phyloP scores from a whole-genome alignment of 64 coral and sea anemone genomes.

The Stichodactyla mertensii region DNA sequence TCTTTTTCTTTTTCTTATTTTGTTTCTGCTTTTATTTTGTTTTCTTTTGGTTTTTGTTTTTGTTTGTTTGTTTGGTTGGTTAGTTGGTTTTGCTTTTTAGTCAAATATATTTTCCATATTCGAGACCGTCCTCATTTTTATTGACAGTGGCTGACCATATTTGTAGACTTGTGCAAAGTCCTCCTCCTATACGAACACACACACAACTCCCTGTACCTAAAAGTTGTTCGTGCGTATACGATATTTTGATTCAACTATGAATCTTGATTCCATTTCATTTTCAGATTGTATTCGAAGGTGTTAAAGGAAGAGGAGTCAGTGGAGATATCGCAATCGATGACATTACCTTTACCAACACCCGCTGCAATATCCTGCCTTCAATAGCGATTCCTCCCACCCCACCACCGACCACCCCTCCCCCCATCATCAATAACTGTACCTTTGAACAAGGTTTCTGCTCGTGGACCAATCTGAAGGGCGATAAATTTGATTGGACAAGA shows the following conservation, averaged over 20 bases:
- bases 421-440: conserved; percentile 85
- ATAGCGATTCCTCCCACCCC: conserved; percentile 72
- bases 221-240: no score
- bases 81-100: no score
- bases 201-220: no score
- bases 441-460: conserved; percentile 80
- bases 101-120: no score
- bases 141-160: no score
- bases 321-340: conserved; percentile 91
- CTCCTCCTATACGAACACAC: no score
- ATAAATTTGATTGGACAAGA: conserved; percentile 77
- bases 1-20: background rate
- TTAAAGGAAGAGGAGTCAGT: conserved; percentile 52
- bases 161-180: no score
- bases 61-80: no score
- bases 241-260: no score
- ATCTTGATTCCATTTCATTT: background rate
- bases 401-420: conserved; percentile 73
- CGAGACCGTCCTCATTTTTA: no score
- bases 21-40: background rate
- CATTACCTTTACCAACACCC: conserved; percentile 55
- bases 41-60: no score
- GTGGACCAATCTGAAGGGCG: conserved; percentile 59
- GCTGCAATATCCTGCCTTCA: conserved; percentile 71
- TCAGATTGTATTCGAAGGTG: conserved; percentile 82